phyloP scores from a whole-genome alignment of 1,140 invertebrate genomes.

The Octopus bimaculoides region DNA sequence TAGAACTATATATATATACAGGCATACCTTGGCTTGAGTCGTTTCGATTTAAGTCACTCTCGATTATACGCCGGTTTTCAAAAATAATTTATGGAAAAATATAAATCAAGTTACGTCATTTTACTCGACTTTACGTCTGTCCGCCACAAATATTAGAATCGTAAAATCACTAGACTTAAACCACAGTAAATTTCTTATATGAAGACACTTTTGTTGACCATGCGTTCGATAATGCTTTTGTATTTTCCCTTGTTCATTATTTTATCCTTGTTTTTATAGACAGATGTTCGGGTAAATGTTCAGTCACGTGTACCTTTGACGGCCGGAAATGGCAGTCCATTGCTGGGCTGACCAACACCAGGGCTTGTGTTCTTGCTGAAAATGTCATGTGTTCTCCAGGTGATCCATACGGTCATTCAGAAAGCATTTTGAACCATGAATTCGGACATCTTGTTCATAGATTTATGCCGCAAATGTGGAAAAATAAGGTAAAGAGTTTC shows the following conservation, averaged over 20 bases:
- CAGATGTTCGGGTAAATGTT: conserved; percentile 22
- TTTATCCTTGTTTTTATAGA: conserved; percentile 12
- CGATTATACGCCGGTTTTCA: too few species aligned
- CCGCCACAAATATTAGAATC: too few species aligned
- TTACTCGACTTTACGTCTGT: too few species aligned
- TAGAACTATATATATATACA: too few species aligned
- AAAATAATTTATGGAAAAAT: too few species aligned
- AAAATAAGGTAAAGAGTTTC: conserved; percentile 20
- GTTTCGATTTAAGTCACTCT: too few species aligned
- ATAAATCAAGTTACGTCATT: too few species aligned
- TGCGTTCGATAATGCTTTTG: background rate
- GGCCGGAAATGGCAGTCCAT: conserved; percentile 24
- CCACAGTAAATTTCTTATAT: too few species aligned
- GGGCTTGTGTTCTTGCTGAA: conserved; percentile 20
- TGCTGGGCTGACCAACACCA: conserved; percentile 21
- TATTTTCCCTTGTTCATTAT: background rate
- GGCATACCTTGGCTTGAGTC: too few species aligned
- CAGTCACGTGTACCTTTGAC: conserved; percentile 24
- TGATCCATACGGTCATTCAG: conserved; percentile 19
- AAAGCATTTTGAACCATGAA: conserved; percentile 27
- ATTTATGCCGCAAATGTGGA: conserved; percentile 19
- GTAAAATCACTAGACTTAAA: too few species aligned
- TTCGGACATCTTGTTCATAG: conserved; percentile 23
- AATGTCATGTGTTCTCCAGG: conserved; percentile 22
- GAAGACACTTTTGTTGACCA: too few species aligned